A percentile compares a stretch with the other conserved stretches of the same genome.
Conservation (phyloP, 2,797 vertebrate species). For the Notamacropus eugenii region DNA sequence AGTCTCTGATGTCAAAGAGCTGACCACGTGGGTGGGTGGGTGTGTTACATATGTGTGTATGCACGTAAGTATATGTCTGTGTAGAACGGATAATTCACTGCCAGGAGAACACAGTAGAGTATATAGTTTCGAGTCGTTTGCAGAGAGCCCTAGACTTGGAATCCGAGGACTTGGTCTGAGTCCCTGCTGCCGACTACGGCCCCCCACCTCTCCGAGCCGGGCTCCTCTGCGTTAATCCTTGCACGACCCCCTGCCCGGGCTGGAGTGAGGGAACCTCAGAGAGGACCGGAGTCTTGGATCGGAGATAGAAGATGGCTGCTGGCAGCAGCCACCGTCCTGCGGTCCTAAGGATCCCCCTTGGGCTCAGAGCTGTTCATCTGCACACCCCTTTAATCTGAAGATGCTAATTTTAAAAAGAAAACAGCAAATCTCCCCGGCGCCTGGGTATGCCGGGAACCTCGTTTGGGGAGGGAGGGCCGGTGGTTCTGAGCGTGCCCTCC, state of each 20-base stretch:
- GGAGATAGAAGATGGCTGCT: conserved; percentile 75
- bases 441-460: background rate
- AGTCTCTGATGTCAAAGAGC: conserved; percentile 1
- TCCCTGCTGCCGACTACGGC: too few relatives aligned
- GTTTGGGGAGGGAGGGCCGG: background rate
- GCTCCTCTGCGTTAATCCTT: background rate
- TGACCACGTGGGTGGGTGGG: background rate
- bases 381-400: background rate
- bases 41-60: background rate
- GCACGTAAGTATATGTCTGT: too few relatives aligned
- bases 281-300: conserved; percentile 78
- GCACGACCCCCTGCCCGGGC: background rate
- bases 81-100: background rate
- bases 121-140: background rate
- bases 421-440: background rate
- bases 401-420: background rate
- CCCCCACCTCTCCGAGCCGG: background rate
- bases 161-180: background rate
- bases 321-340: conserved; percentile 77
- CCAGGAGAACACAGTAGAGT: background rate
- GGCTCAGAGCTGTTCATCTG: background rate
- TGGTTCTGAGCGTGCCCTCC: too few relatives aligned
- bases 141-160: background rate
- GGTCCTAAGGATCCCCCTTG: background rate
- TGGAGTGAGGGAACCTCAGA: background rate